Conservation (phyloP, 2,888 invertebrate genomes). For the Diadegma fenestrale region DNA sequence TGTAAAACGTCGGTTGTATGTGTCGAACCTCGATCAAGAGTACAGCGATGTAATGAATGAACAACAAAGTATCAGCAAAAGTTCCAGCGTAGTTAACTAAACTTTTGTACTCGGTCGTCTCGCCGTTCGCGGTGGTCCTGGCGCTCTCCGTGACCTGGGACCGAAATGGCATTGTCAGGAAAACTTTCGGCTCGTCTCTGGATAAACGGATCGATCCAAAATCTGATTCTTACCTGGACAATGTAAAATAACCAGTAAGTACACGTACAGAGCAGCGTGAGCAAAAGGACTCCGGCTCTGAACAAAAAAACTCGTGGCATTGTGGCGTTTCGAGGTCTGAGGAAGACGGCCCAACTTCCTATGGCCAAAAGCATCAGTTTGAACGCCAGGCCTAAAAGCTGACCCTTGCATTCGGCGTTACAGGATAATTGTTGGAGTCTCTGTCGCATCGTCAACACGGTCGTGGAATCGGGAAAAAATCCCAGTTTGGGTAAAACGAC, state of each 20-base stretch:
- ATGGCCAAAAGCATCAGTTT: conserved; percentile 95
- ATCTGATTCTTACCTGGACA: conserved; percentile 88
- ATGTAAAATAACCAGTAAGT: conserved; percentile 99
- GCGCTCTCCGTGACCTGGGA: conserved; percentile 90
- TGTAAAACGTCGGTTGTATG: conserved; percentile 94
- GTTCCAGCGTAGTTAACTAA: conserved; percentile 97
- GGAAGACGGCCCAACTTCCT: conserved; percentile 97
- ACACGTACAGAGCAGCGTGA: conserved; percentile 96
- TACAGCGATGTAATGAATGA: conserved; percentile 97
- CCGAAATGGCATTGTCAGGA: conserved; percentile 1
- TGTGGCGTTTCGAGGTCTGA: conserved; percentile 93
- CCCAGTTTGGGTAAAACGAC: conserved; percentile 96
- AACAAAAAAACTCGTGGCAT: conserved; percentile 97
- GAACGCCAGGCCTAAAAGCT: conserved; percentile 95
- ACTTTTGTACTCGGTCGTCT: conserved; percentile 94
- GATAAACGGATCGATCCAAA: background rate
- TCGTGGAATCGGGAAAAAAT: conserved; percentile 90
- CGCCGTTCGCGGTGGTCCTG: conserved; percentile 91
- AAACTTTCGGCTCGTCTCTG: background rate
- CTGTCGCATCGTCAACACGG: conserved; percentile 89
- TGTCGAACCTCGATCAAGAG: conserved; percentile 97
- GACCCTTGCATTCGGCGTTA: conserved; percentile 97
- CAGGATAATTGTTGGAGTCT: conserved; percentile 92
- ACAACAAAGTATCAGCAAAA: conserved; percentile 96
- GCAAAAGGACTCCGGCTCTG: conserved; percentile 94